Percentiles rank a stretch among this genome's conserved stretches.
phyloP scores from a whole-genome alignment of 2,797 vertebrate species.

The Tiaroga cobitis region DNA sequence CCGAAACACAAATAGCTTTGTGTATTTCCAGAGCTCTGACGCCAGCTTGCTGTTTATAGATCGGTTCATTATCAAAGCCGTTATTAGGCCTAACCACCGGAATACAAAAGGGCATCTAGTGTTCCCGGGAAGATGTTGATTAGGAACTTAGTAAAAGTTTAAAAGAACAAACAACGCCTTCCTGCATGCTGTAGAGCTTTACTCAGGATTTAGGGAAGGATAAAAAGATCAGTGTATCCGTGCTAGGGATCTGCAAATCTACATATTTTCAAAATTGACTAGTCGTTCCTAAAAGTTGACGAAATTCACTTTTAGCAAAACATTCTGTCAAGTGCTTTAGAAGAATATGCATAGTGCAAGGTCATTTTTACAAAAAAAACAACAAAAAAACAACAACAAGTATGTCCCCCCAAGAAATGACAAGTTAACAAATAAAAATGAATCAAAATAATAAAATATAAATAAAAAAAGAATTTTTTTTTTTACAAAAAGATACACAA shows the following conservation, averaged over 20 bases:
- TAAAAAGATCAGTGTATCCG: neutral
- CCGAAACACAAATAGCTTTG: constrained; percentile 45
- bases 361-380: neutral
- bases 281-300: neutral
- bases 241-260: neutral
- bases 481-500: too few species aligned
- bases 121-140: neutral
- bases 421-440: neutral
- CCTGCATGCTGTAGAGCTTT: neutral
- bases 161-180: neutral
- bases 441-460: neutral
- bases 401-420: too few species aligned
- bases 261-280: neutral
- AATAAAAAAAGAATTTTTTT: neutral
- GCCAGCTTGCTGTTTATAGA: constrained; percentile 44
- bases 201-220: neutral
- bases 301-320: neutral
- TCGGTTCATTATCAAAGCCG: constrained; percentile 1
- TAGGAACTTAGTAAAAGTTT: constrained; percentile 15
- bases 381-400: too few species aligned
- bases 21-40: constrained; percentile 43
- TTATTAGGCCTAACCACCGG: constrained; percentile 12
- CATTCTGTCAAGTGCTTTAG: neutral
- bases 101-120: neutral
- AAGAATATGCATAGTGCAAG: neutral